phyloP scores from a whole-genome alignment of 2,113 vertebrate genomes.

The Peromyscus maniculatus region DNA sequence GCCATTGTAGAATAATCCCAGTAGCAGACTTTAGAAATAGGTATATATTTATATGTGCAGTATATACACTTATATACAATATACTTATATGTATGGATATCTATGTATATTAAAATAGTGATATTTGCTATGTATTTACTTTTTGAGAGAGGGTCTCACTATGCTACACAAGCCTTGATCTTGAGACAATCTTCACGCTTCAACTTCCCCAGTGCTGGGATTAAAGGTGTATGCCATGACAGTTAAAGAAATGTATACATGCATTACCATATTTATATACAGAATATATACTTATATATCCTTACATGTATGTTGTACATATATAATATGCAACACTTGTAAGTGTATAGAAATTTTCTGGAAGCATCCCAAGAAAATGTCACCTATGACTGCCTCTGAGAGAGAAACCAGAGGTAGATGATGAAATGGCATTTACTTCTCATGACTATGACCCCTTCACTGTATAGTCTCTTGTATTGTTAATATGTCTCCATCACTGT shows the following conservation, averaged over 20 bases:
- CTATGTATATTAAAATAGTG: not conserved
- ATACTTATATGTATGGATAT: not conserved
- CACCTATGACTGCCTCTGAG: not conserved
- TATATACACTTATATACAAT: not conserved
- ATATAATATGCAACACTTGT: not conserved
- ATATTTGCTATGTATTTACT: not conserved
- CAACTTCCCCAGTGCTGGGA: not conserved
- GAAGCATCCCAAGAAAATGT: slow-evolving; percentile 30
- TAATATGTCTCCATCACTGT: not conserved
- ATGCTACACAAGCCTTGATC: not conserved
- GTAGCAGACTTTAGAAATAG: not conserved
- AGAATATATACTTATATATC: not conserved
- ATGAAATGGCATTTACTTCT: not conserved
- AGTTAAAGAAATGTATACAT: not conserved
- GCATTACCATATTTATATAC: not conserved
- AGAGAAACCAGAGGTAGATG: not conserved
- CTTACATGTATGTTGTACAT: not conserved
- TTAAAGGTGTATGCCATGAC: not conserved
- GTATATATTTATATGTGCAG: not conserved
- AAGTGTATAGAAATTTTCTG: not conserved
- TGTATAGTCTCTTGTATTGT: not conserved
- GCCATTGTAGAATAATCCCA: not conserved
- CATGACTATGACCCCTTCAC: not conserved
- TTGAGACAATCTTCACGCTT: not conserved
- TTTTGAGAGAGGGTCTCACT: not conserved